A percentile compares a stretch with the other conserved stretches of the same genome.
These are phyloP conservation scores for Peucedramus taeniatus DNA, from an alignment of 2,113 vertebrate genomes.

Conservation along the genomic window DNA sequence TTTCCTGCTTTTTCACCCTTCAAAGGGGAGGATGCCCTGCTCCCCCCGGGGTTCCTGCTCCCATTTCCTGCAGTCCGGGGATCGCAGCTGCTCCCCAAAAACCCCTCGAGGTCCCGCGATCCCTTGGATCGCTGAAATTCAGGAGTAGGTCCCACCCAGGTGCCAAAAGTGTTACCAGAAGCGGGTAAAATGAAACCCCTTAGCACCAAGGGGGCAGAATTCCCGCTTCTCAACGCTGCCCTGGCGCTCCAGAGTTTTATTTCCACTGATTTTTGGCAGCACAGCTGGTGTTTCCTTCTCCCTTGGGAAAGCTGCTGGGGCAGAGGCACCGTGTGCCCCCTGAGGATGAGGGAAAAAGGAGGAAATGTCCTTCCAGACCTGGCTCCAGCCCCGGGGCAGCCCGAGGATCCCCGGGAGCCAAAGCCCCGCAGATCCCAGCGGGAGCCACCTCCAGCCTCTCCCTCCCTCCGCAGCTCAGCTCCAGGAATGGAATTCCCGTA, in stretches of 20 bases:
- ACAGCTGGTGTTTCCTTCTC: fast-evolving
- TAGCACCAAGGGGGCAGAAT: not conserved
- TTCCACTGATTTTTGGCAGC: fast-evolving
- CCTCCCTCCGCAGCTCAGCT: not conserved
- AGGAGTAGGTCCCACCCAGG: fast-evolving
- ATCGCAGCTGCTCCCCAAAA: not conserved
- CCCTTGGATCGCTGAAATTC: not conserved
- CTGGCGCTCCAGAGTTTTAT: fast-evolving
- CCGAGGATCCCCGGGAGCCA: fast-evolving
- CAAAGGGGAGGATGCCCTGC: no score
- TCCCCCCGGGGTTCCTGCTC: not conserved
- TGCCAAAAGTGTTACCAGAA: not conserved
- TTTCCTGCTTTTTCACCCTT: not conserved
- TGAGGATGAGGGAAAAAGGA: fast-evolving
- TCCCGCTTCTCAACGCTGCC: fast-evolving
- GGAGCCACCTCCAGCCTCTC: not conserved
- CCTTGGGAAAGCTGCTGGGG: not conserved
- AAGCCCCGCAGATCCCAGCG: not conserved
- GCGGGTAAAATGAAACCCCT: not conserved
- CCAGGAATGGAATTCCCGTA: not conserved
- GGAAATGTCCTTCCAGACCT: no score
- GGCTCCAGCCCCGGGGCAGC: not conserved
- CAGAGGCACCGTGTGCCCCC: not conserved
- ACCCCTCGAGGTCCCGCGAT: not conserved
- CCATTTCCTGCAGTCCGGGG: fast-evolving